A percentile compares a stretch with the other conserved stretches of the same genome.
Conservation (phyloP, 1,140 invertebrate genomes). For the Wiebesia pumilae region DNA sequence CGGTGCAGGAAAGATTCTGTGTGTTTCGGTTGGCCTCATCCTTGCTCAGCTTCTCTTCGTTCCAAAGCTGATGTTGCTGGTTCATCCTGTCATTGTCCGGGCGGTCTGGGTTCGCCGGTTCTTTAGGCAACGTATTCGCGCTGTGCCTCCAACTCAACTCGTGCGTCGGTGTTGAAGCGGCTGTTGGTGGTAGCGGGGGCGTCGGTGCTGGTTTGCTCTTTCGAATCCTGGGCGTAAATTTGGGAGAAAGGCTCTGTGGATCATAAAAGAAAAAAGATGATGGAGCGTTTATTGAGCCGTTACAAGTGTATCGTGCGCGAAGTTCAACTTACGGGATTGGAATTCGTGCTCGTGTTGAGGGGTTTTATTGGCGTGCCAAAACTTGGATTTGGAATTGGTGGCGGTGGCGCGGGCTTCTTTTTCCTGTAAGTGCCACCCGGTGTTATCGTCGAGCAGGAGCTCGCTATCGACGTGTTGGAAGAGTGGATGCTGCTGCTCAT, state of each 20-base stretch:
- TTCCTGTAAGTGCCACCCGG: constrained; percentile 74
- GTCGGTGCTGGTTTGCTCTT: constrained; percentile 77
- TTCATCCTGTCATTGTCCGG: constrained; percentile 33
- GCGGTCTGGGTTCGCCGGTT: not conserved
- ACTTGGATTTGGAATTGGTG: constrained; percentile 73
- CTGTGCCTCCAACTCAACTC: not conserved
- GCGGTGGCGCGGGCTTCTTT: constrained; percentile 83
- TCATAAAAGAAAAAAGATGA: not conserved
- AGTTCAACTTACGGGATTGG: constrained; percentile 23
- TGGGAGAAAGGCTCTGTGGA: constrained; percentile 68
- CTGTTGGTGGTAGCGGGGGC: constrained; percentile 68
- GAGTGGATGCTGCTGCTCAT: constrained; percentile 61
- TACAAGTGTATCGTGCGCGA: not conserved
- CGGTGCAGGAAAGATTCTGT: constrained; percentile 68
- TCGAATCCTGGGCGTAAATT: constrained; percentile 65
- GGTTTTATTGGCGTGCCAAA: constrained; percentile 46
- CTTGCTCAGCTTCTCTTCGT: constrained; percentile 77
- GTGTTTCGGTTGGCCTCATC: constrained; percentile 78
- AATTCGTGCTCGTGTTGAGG: constrained; percentile 66
- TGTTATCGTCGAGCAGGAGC: constrained; percentile 65
- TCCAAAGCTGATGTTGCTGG: constrained; percentile 59
- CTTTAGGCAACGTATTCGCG: not conserved
- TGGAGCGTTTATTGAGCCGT: not conserved
- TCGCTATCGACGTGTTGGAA: constrained; percentile 68
- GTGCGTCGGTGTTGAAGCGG: not conserved